These are phyloP conservation scores for Corythoichthys haematopterus DNA, from an alignment of 2,113 vertebrate species.

Conservation along the genomic window DNA sequence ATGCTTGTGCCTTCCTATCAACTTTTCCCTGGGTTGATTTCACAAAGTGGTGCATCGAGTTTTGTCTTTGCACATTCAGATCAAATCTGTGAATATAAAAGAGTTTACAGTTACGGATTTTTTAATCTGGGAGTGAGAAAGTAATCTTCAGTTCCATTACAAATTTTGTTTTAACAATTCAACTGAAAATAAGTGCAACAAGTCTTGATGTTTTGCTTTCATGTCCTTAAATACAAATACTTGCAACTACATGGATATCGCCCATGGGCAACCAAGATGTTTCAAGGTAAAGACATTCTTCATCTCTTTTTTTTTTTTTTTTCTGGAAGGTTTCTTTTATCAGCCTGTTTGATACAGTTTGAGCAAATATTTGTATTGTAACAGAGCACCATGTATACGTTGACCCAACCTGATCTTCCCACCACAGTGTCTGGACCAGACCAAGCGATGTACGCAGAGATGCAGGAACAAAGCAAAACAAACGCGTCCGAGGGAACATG, in stretches of 20 bases:
- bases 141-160: not conserved
- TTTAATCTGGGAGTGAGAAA: not conserved
- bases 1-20: constrained; percentile 6
- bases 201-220: not conserved
- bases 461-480: constrained; percentile 78
- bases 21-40: not conserved
- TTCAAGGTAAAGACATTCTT: constrained; percentile 29
- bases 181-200: not conserved
- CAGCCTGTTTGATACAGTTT: constrained; percentile 58
- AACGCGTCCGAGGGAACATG: constrained; percentile 61
- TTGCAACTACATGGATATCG: not conserved
- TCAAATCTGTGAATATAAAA: not conserved
- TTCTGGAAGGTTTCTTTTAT: constrained; percentile 22
- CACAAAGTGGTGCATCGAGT: too few relatives aligned
- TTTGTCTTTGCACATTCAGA: too few relatives aligned
- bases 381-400: constrained; percentile 66
- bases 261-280: not conserved
- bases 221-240: not conserved
- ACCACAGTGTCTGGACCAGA: constrained; percentile 60
- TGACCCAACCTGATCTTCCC: constrained; percentile 71
- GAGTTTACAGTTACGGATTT: not conserved
- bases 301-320: constrained; percentile 30
- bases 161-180: not conserved
- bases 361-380: constrained; percentile 61
- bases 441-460: constrained; percentile 73